Percentiles rank a stretch among this genome's conserved stretches.
Evolutionary conservation across 2,888 invertebrate genomes (phyloP).

Genomic region (Drosophila basisetae): DNA sequence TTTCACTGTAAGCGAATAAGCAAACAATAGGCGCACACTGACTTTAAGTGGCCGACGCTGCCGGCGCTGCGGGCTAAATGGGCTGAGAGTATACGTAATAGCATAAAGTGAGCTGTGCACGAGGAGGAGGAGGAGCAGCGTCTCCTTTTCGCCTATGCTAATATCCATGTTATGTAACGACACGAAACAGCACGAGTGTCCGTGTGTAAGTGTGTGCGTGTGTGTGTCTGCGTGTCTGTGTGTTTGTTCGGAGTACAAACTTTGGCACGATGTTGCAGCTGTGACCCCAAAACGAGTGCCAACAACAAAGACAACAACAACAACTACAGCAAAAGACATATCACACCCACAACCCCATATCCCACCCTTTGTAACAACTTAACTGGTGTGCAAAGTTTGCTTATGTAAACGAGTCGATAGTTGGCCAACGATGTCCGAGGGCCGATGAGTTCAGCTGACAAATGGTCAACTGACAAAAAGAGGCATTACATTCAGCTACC

Average conservation of each 20-base stretch:
- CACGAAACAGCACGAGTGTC: conserved; percentile 50
- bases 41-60: conserved; percentile 58
- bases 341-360: not conserved
- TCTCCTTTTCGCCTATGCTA: conserved; percentile 37
- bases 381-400: conserved; percentile 45
- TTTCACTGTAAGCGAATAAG: conserved; percentile 48
- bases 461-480: conserved; percentile 58
- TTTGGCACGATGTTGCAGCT: conserved; percentile 61
- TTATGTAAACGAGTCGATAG: conserved; percentile 52
- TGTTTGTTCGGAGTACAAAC: conserved; percentile 37
- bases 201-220: conserved; percentile 1
- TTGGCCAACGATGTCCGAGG: conserved; percentile 21
- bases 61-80: conserved; percentile 56
- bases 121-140: conserved; percentile 1
- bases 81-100: conserved; percentile 24
- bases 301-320: conserved; percentile 16
- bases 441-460: conserved; percentile 53
- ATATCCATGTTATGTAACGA: conserved; percentile 67
- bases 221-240: conserved; percentile 12
- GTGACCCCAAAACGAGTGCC: conserved; percentile 57
- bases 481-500: conserved; percentile 24
- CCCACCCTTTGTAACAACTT: conserved; percentile 1
- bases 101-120: not conserved
- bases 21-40: conserved; percentile 48
- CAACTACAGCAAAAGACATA: not conserved